Base-by-base conservation (phyloP, 2,113 vertebrate species). In the Chloroceryle aenea region DNA sequence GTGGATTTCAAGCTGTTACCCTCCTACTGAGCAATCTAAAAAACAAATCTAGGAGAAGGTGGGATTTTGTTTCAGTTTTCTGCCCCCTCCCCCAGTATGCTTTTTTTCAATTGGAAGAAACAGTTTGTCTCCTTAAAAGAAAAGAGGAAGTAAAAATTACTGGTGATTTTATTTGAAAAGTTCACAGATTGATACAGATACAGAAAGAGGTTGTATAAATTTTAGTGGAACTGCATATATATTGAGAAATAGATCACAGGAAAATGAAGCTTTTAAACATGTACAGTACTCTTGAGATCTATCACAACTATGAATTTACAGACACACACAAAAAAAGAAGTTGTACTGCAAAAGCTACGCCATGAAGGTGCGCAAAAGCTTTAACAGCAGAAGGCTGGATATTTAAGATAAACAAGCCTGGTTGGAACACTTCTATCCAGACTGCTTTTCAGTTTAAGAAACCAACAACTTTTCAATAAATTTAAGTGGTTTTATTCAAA, bases 81-180 rank as follows among this genome's bases (percentile, higher is more conserved):
- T 58, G 9, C 10, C 15, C 26, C 19, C 66, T 6, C 40, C 58
- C 15, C 63, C 29, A 80, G 14, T 10, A 90, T 6, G 2, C 85
- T 97, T 97, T 94, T 43, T 50, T 87, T 29, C 69, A 83, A 22
- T 62, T 94, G 47, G 59, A 74, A 97, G 58, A 83, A 93, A 96
- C 4, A 66, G 5, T 90, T 93, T 96, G 22, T 96, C 75, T 95
- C 45, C 45, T 72, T 95, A 76, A 95, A 97, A 96, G 38, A 25
- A 94, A 81, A 94, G 62, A 78, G 45, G 64, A 89, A 87, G 76
- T 61, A 94, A 92, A 50, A 81, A 76, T 85, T 88, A 66, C 26
- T 16, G 27, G 18, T 1, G 14, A 27, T 36, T 17, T 81, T 69
- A 36, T 87, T 53, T 89, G 85, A 80, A 36, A 83, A 85, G 45